Evolutionary conservation across 2,797 vertebrate species (phyloP).

Genomic region (Thalassophryne amazonica): DNA sequence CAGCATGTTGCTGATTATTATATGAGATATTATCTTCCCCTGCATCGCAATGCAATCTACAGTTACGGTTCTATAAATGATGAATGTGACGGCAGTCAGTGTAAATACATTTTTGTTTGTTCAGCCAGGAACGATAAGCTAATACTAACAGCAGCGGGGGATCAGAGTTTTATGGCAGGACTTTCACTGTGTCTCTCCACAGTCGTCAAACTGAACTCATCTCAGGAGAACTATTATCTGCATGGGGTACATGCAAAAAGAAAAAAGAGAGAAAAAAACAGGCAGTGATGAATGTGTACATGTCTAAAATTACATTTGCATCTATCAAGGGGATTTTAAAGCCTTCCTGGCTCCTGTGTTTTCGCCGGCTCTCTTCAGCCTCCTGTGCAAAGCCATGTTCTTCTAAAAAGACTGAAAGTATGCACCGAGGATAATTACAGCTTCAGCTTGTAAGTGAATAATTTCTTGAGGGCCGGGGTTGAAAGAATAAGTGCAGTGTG

Average conservation of each 20-base stretch:
- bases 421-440: slow-evolving; percentile 11
- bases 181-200: slow-evolving; percentile 6
- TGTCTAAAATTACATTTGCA: slow-evolving; percentile 21
- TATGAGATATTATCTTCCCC: too few species aligned
- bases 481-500: slow-evolving; percentile 23
- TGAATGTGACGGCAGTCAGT: too few species aligned
- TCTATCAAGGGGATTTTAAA: slow-evolving; percentile 8
- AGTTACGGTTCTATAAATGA: too few species aligned
- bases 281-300: not conserved
- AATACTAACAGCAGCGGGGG: not conserved
- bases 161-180: slow-evolving; percentile 13
- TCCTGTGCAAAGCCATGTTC: not conserved
- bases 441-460: slow-evolving; percentile 17
- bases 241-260: not conserved
- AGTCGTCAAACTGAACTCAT: slow-evolving; percentile 26
- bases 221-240: slow-evolving; percentile 15
- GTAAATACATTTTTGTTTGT: not conserved
- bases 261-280: slow-evolving; percentile 12
- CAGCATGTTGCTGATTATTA: too few species aligned
- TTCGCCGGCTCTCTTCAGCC: slow-evolving; percentile 5
- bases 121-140: not conserved
- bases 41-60: too few species aligned
- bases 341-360: slow-evolving; percentile 31
- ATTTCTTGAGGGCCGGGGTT: slow-evolving; percentile 18
- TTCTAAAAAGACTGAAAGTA: slow-evolving; percentile 13